phyloP scores from a whole-genome alignment of 2,113 vertebrate genomes.

The Porphyrio hochstetteri region DNA sequence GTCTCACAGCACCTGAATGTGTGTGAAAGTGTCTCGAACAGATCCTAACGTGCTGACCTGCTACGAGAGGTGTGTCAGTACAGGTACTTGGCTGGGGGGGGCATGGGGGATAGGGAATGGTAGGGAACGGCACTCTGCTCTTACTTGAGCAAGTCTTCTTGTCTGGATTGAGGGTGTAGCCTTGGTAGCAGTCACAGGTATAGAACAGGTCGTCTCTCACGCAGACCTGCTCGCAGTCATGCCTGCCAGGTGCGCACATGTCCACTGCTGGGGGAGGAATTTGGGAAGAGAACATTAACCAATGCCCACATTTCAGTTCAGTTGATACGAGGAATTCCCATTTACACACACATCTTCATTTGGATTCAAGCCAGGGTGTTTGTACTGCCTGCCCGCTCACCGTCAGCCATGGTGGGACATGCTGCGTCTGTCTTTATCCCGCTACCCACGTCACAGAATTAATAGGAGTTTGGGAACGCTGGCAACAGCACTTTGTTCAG shows the following conservation, averaged over 20 bases:
- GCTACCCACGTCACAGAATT: background rate
- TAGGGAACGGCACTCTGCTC: background rate
- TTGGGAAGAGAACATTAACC: background rate
- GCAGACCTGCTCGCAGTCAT: conserved; percentile 87
- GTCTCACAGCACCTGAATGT: background rate
- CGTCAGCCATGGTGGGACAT: background rate
- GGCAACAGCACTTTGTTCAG: background rate
- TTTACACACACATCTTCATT: background rate
- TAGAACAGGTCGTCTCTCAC: conserved; percentile 73
- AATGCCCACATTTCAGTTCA: background rate
- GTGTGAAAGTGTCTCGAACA: background rate
- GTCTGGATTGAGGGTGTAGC: conserved; percentile 84
- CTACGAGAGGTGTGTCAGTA: background rate
- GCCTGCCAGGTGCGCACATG: conserved; percentile 77
- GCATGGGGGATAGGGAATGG: background rate
- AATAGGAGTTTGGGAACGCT: background rate
- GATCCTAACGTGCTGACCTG: background rate
- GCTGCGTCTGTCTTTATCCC: background rate
- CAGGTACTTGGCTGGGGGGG: background rate
- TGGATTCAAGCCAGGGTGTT: background rate
- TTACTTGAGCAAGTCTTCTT: conserved; percentile 87
- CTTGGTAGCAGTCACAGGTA: conserved; percentile 84
- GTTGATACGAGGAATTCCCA: background rate
- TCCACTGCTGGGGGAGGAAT: conserved; percentile 73
- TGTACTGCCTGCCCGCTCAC: background rate